Evolutionary conservation across 2,888 invertebrate genomes (phyloP), one percentile per base, ranked within the genome.

Genomic region (Tenthredo amoena): DNA sequence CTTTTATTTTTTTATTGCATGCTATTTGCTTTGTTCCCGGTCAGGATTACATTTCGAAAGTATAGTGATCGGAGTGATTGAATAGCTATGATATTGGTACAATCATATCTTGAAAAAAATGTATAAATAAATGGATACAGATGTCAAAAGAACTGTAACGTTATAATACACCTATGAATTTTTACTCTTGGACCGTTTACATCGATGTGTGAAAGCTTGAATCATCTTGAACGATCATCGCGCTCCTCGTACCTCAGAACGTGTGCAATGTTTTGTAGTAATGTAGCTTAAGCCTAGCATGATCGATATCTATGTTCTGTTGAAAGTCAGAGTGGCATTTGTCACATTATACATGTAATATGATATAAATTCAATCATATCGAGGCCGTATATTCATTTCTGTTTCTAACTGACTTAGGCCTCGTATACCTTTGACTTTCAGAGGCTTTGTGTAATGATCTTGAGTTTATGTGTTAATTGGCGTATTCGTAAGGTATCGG

Each of bases 301-400:
- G 81, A 37, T 62, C 81, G 40, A 62, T 62, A 62, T 77, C 31
- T 50, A n/a, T 81, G 81, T 62, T 26, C 21, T 62, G 31, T 62
- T 81, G 81, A 62, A 79, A 79, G 79, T 79, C 79, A 79, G 47
- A 58, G 58, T 55, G 21, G 34, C 34, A 58, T 79, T 21, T n/a
- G 21, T 34, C n/a, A 18, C 34, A 18, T 34, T n/a, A 34, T 55
- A 26, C 21, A 18, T 40, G 21, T 74, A 26, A 74, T 37, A 26
- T 26, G 62, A 62, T 62, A 62, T 62, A 9, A 50, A 34, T 37
- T 31, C 37, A 79, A 34, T 55, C 18, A 50, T n/a, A 18, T 55
- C 3, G 26, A 34, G 12, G 18, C 47, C 10, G 9, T 74, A 55
- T 50, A n/a, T n/a, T n/a, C 18, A 55, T 55, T 6, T n/a, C 18